These are phyloP conservation scores for Holotrichia oblita DNA, from an alignment of 1,140 invertebrate genomes.

Conservation along the genomic window DNA sequence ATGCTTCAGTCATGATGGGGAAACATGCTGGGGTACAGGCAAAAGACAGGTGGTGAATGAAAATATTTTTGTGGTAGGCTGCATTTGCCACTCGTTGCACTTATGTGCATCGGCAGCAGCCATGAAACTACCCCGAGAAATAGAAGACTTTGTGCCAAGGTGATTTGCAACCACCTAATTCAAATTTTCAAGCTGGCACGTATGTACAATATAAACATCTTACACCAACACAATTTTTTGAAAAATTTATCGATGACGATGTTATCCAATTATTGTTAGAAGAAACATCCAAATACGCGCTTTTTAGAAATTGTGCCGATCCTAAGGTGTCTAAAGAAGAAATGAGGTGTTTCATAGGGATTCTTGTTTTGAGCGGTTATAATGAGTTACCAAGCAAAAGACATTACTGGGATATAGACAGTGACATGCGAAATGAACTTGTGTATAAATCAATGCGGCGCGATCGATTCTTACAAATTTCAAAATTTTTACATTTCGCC, in stretches of 20 bases:
- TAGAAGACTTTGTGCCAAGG: too few species aligned
- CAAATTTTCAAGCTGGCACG: too few species aligned
- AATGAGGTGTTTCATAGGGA: neutral
- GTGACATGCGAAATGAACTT: neutral
- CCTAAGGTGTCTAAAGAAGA: neutral
- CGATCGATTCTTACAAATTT: conserved; percentile 52
- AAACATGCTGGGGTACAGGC: too few species aligned
- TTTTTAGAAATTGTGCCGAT: neutral
- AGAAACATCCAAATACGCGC: neutral
- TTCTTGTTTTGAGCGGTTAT: conserved; percentile 45
- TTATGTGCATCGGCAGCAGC: too few species aligned
- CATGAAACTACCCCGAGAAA: too few species aligned
- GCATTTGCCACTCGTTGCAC: too few species aligned
- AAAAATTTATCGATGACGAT: neutral
- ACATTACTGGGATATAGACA: neutral
- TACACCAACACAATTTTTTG: neutral
- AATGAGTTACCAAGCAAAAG: neutral
- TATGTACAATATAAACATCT: too few species aligned
- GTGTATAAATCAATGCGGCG: neutral
- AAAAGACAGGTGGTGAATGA: too few species aligned
- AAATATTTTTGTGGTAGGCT: too few species aligned
- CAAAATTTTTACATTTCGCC: conserved; percentile 52
- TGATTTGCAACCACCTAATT: too few species aligned
- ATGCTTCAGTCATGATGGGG: too few species aligned
- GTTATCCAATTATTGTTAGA: neutral